phyloP scores from a whole-genome alignment of 2,797 vertebrate species.

The Acanthiza pusilla region DNA sequence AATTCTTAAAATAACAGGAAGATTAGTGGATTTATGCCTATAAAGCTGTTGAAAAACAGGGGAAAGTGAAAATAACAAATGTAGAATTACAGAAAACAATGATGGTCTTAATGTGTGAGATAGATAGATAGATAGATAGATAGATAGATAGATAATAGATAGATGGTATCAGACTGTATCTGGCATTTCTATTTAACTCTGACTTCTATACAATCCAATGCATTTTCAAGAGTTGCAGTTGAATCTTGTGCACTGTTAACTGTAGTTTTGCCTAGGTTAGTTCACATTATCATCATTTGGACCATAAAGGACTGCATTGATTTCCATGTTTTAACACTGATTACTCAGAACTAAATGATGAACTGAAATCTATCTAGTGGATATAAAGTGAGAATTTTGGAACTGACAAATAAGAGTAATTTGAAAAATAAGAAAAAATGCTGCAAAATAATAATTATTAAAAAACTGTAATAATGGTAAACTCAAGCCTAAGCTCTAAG shows the following conservation, averaged over 20 bases:
- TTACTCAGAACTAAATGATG: background rate
- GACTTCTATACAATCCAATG: background rate
- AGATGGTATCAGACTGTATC: background rate
- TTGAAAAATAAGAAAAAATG: background rate
- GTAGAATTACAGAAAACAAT: background rate
- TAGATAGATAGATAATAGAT: too few relatives aligned
- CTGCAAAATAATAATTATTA: background rate
- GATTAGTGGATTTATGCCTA: background rate
- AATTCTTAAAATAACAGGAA: background rate
- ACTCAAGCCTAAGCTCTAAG: background rate
- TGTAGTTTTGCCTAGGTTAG: background rate
- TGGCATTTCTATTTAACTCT: background rate
- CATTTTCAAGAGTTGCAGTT: background rate
- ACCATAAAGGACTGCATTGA: background rate
- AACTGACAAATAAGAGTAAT: background rate
- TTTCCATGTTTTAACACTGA: background rate
- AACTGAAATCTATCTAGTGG: background rate
- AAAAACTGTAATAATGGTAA: background rate
- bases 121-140: too few relatives aligned
- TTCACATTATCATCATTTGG: background rate
- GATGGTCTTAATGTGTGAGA: background rate
- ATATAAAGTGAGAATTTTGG: background rate
- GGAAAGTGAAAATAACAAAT: background rate
- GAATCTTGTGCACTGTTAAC: background rate
- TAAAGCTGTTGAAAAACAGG: background rate